phyloP scores from a whole-genome alignment of 2,113 vertebrate species.

The Chrysochloris asiatica region DNA sequence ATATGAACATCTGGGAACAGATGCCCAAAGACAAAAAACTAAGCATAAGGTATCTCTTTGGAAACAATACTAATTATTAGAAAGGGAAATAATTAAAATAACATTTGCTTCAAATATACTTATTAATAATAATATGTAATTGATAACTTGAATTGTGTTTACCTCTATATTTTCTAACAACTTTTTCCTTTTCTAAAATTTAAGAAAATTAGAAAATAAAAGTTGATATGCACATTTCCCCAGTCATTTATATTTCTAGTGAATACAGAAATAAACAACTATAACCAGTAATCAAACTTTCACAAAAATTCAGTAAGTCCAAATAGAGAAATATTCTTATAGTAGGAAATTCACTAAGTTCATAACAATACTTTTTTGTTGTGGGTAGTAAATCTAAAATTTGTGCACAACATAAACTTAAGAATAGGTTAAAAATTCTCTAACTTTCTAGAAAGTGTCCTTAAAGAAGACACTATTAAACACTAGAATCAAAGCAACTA shows the following conservation, averaged over 20 bases:
- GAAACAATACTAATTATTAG: neutral
- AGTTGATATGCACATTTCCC: neutral
- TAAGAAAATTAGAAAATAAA: neutral
- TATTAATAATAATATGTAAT: neutral
- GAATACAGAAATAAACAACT: neutral
- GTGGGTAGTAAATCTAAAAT: neutral
- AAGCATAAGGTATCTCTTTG: neutral
- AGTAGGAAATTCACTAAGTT: neutral
- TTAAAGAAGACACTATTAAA: neutral
- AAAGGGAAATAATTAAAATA: conserved; percentile 2
- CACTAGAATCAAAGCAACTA: conserved; percentile 9
- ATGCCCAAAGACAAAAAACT: neutral
- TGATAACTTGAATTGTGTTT: neutral
- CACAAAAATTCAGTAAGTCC: neutral
- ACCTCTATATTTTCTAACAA: neutral
- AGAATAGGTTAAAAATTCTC: neutral
- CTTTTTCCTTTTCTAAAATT: neutral
- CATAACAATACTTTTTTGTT: neutral
- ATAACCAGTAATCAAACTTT: neutral
- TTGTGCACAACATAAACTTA: neutral
- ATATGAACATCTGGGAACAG: neutral
- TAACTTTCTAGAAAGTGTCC: neutral
- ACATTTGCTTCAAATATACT: neutral
- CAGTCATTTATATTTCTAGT: neutral
- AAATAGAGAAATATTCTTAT: neutral